These are phyloP conservation scores for Chascanopsetta lugubris DNA, from an alignment of 2,113 vertebrate species.

Conservation along the genomic window DNA sequence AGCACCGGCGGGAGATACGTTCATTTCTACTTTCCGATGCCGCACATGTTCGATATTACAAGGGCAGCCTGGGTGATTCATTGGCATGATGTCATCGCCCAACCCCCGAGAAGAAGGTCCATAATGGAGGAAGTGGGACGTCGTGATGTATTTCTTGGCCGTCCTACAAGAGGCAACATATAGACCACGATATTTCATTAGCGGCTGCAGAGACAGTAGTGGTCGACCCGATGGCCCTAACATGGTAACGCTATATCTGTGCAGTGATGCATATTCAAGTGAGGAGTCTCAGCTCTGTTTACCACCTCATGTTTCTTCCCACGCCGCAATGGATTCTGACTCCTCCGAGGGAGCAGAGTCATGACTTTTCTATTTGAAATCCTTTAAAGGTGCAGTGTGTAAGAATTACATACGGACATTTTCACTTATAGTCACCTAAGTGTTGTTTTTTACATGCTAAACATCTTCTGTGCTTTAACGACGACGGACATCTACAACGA, in stretches of 20 bases:
- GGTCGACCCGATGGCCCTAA: slow-evolving; percentile 3
- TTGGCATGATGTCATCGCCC: slow-evolving; percentile 56
- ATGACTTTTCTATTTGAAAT: no score
- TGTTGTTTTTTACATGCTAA: no score
- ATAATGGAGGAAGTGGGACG: slow-evolving; percentile 7
- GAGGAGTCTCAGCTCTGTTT: neutral
- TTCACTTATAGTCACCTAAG: no score
- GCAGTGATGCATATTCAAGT: neutral
- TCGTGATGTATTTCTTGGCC: slow-evolving; percentile 20
- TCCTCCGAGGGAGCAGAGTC: no score
- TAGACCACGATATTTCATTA: slow-evolving; percentile 20
- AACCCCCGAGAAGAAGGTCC: slow-evolving; percentile 27
- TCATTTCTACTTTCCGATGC: slow-evolving; percentile 9
- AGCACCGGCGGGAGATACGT: slow-evolving; percentile 20
- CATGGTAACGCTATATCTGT: neutral
- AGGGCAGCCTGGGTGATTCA: slow-evolving; percentile 35
- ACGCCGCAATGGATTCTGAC: neutral
- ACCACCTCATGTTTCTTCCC: neutral
- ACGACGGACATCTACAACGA: no score
- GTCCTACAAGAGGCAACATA: slow-evolving; percentile 17
- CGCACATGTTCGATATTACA: slow-evolving; percentile 8
- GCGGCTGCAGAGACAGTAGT: slow-evolving; percentile 2
- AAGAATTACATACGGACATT: no score
- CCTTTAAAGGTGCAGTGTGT: no score
- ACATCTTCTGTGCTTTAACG: no score